Conservation (phyloP, 2,113 vertebrate species). For the Girardinichthys multiradiatus region DNA sequence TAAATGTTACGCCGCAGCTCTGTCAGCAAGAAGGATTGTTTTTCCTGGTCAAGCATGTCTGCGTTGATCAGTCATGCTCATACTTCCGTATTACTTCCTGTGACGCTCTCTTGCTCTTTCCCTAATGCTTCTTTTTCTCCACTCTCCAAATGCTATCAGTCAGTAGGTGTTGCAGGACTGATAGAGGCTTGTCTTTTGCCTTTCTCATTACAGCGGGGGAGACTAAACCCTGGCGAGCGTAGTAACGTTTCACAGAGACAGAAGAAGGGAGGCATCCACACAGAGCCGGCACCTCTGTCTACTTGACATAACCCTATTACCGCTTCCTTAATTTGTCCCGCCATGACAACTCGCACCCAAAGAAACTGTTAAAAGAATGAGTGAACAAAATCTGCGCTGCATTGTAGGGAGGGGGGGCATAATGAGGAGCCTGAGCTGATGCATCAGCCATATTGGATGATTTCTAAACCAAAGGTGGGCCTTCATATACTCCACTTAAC, state of each 20-base stretch:
- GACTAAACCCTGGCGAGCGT: constrained; percentile 58
- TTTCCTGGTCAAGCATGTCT: constrained; percentile 53
- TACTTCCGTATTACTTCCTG: constrained; percentile 65
- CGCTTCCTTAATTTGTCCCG: constrained; percentile 73
- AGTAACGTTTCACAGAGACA: constrained; percentile 74
- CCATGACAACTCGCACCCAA: constrained; percentile 68
- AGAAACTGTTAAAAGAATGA: constrained; percentile 75
- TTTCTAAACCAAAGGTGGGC: constrained; percentile 54
- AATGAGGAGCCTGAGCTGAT: constrained; percentile 61
- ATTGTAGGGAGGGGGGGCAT: constrained; percentile 61
- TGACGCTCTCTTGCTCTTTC: constrained; percentile 60
- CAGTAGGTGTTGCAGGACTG: constrained; percentile 67
- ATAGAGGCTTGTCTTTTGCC: constrained; percentile 67
- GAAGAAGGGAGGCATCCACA: constrained; percentile 66
- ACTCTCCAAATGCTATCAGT: constrained; percentile 66
- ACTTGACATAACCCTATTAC: constrained; percentile 78
- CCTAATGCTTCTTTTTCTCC: constrained; percentile 64
- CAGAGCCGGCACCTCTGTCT: constrained; percentile 72
- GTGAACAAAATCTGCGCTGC: constrained; percentile 76
- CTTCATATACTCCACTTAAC: constrained; percentile 31
- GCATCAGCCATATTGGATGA: constrained; percentile 63
- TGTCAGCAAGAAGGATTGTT: constrained; percentile 42
- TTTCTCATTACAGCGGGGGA: constrained; percentile 71
- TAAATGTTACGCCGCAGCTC: constrained; percentile 35
- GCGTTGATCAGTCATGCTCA: constrained; percentile 57